Evolutionary conservation across 2,888 invertebrate genomes (phyloP).

Genomic region (Endotricha flammealis): DNA sequence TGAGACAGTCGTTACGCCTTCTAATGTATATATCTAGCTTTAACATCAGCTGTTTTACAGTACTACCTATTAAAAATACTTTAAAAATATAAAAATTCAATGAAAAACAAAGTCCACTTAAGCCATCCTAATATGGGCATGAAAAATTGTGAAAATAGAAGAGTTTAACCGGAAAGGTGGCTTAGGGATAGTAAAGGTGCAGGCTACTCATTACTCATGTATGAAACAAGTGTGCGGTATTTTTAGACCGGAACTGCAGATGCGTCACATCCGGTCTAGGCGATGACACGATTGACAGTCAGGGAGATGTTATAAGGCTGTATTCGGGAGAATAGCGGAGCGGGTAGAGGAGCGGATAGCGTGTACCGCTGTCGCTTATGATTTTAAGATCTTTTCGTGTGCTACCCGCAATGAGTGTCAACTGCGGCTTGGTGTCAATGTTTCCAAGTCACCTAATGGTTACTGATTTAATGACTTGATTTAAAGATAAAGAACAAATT

Average conservation of each 20-base stretch:
- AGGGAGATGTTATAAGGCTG: constrained; percentile 30
- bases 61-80: too few relatives aligned
- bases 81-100: too few relatives aligned
- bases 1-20: too few relatives aligned
- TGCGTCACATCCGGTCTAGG: constrained; percentile 58
- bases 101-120: constrained; percentile 1
- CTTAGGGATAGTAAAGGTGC: constrained; percentile 19
- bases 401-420: too few relatives aligned
- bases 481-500: too few relatives aligned
- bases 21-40: too few relatives aligned
- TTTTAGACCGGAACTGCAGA: constrained; percentile 61
- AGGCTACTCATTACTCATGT: constrained; percentile 12
- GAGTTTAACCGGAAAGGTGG: constrained; percentile 3
- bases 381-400: too few relatives aligned
- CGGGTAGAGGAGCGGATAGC: constrained; percentile 17
- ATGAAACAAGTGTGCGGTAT: constrained; percentile 24
- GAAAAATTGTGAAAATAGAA: constrained; percentile 9
- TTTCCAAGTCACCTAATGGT: too few relatives aligned
- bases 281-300: constrained; percentile 48
- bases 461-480: too few relatives aligned
- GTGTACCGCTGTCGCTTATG: too few relatives aligned
- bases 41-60: too few relatives aligned
- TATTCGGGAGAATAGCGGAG: constrained; percentile 17
- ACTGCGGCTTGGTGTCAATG: too few relatives aligned
- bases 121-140: neutral